Conservation (phyloP, 92 coral and sea anemone species). For the Diadumene lineata region DNA sequence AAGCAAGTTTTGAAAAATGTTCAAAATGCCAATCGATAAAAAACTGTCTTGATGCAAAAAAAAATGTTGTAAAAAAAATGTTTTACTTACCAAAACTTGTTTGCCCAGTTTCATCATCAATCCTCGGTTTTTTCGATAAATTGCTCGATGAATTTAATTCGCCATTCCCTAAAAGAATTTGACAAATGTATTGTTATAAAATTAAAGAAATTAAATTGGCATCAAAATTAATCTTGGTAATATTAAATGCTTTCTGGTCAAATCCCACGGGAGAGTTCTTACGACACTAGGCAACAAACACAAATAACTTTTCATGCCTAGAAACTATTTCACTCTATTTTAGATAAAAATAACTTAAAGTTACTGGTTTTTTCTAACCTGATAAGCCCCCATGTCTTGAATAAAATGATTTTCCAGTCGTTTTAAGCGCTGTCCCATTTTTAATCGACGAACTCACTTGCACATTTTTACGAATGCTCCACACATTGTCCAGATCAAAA, state of each 20-base stretch:
- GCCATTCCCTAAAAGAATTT: constrained; percentile 47
- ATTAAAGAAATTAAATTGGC: neutral
- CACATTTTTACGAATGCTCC: constrained; percentile 86
- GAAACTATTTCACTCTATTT: neutral
- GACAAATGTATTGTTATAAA: constrained; percentile 1
- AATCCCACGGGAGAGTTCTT: constrained; percentile 5
- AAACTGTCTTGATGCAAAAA: too few species aligned
- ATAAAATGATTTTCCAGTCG: constrained; percentile 65
- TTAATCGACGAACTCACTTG: constrained; percentile 69
- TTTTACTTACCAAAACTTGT: neutral
- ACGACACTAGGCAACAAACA: constrained; percentile 8
- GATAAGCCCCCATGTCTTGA: constrained; percentile 76
- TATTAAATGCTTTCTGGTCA: neutral
- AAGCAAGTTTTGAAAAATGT: too few species aligned
- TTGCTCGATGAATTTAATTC: constrained; percentile 47
- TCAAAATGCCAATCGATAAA: too few species aligned
- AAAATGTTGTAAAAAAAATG: too few species aligned
- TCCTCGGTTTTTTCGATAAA: constrained; percentile 47
- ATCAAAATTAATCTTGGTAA: constrained; percentile 1
- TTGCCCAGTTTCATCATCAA: constrained; percentile 17
- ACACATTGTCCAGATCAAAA: constrained; percentile 71
- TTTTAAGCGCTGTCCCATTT: constrained; percentile 72
- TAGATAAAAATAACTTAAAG: neutral
- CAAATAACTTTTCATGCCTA: neutral
- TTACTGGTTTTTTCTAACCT: constrained; percentile 39